Evolutionary conservation across 2,888 invertebrate genomes (phyloP), one percentile per base, ranked within the genome.

Genomic region (Lasioglossum oenotherae): DNA sequence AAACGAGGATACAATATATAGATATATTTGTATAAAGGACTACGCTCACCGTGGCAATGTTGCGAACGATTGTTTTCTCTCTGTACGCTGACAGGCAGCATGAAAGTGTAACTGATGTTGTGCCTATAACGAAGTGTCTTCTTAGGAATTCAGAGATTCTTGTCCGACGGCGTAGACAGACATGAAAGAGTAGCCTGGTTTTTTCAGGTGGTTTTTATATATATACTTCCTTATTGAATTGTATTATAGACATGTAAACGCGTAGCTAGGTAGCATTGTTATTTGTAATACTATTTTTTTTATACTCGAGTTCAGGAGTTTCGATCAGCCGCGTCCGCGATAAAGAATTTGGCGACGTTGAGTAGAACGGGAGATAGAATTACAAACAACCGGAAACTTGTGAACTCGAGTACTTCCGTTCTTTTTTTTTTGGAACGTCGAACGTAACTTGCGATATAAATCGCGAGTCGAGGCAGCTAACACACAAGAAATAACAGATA

Each of bases 31-130:
- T 49, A 57, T 73, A 64, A 83, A 44, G 57, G 41, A 64, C 53
- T 46, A 14, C 57, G 23, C 76, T 53, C 74, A 49, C 77, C 72
- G 78, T 53, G 79, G 41, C 60, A 71, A 71, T 72, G 10, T 74
- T 76, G 46, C 77, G 78, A 81, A 57, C 78, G 38, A 73, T 86
- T 27, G 31, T 78, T 85, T 27, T 75, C 64, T 82, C 35, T 67
- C 79, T 89, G 86, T 92, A 90, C 88, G 90, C 91, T 90, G 90
- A 92, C 90, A 90, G 92, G 92, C 93, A 93, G 92, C 92, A 92
- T 91, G 84, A 90, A 92, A 89, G 88, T 88, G 89, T 87, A 88
- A 88, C 82, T 89, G 87, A 87, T 91, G 89, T 92, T 91, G 92
- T 92, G 93, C 93, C 92, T 92, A 86, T 89, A 81, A 85, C 83